These are phyloP conservation scores for Cherax destructor DNA, from an alignment of 1,140 invertebrate genomes.

Conservation along the genomic window DNA sequence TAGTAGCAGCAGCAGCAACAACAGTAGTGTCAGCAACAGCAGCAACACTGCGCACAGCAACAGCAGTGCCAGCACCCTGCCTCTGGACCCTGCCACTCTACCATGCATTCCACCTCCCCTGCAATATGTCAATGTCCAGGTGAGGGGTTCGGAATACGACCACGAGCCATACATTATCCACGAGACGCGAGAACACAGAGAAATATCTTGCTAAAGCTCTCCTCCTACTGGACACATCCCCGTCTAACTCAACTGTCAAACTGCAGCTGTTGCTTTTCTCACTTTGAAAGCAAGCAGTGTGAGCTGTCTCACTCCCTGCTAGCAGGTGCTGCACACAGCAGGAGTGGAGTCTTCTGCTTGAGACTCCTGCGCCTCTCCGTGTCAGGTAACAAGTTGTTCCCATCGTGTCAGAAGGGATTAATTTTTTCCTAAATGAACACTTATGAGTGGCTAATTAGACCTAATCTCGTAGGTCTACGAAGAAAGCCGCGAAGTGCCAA, in stretches of 20 bases:
- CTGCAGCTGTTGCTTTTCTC: neutral
- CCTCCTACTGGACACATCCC: neutral
- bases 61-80: slow-evolving; percentile 76
- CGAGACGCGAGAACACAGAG: slow-evolving; percentile 68
- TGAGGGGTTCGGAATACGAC: slow-evolving; percentile 68
- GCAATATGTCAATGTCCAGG: slow-evolving; percentile 72
- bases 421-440: too few species aligned
- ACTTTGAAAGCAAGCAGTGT: neutral
- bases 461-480: too few species aligned
- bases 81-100: slow-evolving; percentile 77
- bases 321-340: neutral
- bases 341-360: neutral
- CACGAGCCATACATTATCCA: slow-evolving; percentile 68
- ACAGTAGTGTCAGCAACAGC: slow-evolving; percentile 72
- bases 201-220: slow-evolving; percentile 67
- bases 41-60: slow-evolving; percentile 73
- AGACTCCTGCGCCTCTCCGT: neutral
- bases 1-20: slow-evolving; percentile 66
- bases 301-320: neutral
- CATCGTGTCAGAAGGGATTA: too few species aligned
- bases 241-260: neutral
- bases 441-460: too few species aligned
- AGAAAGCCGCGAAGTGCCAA: too few species aligned
- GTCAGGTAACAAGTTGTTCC: neutral
- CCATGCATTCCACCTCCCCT: slow-evolving; percentile 70